Conservation (phyloP, 2,888 invertebrate species). For the Leptogaster cylindrica region DNA sequence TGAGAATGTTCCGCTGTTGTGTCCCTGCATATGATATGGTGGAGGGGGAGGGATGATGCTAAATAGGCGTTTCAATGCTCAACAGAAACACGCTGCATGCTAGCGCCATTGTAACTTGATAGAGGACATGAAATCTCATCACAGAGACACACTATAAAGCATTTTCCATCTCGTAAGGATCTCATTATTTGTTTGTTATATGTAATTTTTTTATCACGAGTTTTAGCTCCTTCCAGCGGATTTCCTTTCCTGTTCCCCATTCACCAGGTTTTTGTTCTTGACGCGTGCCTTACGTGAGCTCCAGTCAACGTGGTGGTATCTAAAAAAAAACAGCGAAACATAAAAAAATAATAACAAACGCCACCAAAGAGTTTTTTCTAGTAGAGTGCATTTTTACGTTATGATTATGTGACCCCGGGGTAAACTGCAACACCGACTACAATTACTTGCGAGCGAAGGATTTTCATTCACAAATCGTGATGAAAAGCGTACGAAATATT, state of each 20-base stretch:
- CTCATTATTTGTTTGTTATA: constrained; percentile 36
- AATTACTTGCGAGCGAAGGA: constrained; percentile 26
- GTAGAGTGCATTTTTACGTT: constrained; percentile 28
- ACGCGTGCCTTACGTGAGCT: constrained; percentile 37
- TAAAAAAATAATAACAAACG: background rate
- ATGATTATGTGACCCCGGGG: constrained; percentile 26
- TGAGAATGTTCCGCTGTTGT: constrained; percentile 3
- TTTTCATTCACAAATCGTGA: constrained; percentile 41
- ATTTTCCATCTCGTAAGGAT: constrained; percentile 15
- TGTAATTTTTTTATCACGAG: background rate
- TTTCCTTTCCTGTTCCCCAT: background rate
- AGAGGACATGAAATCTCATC: background rate
- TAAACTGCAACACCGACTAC: constrained; percentile 7
- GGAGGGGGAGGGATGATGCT: background rate
- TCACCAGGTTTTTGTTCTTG: constrained; percentile 9
- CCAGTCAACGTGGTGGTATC: constrained; percentile 2
- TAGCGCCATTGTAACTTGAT: background rate
- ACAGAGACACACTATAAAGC: background rate
- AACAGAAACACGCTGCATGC: constrained; percentile 7
- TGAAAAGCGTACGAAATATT: constrained; percentile 30
- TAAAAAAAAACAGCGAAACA: background rate
- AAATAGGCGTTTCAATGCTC: constrained; percentile 5
- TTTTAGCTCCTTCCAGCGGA: background rate
- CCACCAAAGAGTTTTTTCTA: constrained; percentile 16
- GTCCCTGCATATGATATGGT: constrained; percentile 10